Percentiles rank a stretch among this genome's conserved stretches.
phyloP scores from a whole-genome alignment of 2,797 vertebrate species.

The Podargus strigoides region DNA sequence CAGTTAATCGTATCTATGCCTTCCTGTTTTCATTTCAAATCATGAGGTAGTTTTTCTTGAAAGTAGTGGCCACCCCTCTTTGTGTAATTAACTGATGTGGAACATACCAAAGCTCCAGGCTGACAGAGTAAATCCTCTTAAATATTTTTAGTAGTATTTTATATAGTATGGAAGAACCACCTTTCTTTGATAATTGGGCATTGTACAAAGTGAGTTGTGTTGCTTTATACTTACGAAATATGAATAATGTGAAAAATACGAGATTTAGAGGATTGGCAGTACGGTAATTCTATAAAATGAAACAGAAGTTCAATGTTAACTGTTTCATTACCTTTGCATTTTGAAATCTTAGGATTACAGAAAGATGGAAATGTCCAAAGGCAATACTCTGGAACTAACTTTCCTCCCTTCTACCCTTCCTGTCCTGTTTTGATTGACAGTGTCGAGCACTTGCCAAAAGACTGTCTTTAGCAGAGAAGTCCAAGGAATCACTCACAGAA shows the following conservation, averaged over 20 bases:
- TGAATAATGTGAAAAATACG: neutral
- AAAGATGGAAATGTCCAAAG: neutral
- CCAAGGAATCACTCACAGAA: constrained; percentile 83
- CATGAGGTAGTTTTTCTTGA: neutral
- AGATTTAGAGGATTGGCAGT: neutral
- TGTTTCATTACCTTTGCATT: neutral
- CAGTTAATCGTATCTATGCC: neutral
- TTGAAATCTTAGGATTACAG: neutral
- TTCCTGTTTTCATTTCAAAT: neutral
- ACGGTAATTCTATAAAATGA: neutral
- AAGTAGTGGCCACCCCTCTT: neutral
- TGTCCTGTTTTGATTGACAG: constrained; percentile 59
- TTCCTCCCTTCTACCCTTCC: neutral
- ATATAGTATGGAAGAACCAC: neutral
- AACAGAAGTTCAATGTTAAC: neutral
- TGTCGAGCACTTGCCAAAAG: constrained; percentile 94
- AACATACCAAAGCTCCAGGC: neutral
- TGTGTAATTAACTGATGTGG: neutral
- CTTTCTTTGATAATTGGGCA: neutral
- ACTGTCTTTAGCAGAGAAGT: constrained; percentile 89
- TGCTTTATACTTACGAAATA: neutral
- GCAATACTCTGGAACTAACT: neutral
- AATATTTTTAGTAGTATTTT: neutral
- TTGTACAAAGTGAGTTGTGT: neutral
- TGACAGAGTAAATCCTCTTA: neutral